Evolutionary conservation across 2,888 invertebrate species (phyloP).

Genomic region (Hydraecia micacea): DNA sequence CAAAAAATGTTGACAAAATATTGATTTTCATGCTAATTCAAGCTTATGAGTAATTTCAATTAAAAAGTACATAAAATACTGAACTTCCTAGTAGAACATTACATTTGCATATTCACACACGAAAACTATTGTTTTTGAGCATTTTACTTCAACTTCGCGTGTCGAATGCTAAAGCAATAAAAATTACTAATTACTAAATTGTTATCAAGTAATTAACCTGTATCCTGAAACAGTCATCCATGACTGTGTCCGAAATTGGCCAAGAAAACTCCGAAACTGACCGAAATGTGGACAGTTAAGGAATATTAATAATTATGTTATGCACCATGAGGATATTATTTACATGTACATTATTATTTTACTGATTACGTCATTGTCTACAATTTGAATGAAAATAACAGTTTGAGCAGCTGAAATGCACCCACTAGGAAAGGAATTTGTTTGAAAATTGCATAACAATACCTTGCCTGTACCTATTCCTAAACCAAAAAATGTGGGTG

Average conservation of each 20-base stretch:
- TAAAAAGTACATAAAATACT: slow-evolving; percentile 8
- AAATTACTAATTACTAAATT: slow-evolving; percentile 24
- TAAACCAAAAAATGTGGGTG: neutral
- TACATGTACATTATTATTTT: neutral
- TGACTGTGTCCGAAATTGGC: neutral
- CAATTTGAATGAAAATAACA: neutral
- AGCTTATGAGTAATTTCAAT: neutral
- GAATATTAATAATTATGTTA: neutral
- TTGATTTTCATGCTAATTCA: neutral
- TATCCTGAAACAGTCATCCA: slow-evolving; percentile 1
- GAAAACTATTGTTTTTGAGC: slow-evolving; percentile 31
- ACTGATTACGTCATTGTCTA: neutral
- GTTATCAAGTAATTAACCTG: slow-evolving; percentile 22
- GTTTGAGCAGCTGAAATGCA: neutral
- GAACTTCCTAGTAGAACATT: slow-evolving; percentile 2
- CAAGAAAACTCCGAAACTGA: too few relatives aligned
- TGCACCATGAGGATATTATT: too few relatives aligned
- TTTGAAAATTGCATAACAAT: neutral
- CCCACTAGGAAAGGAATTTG: neutral
- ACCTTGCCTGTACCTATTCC: neutral
- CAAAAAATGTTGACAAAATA: neutral
- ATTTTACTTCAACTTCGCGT: slow-evolving; percentile 32
- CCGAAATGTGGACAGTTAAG: neutral
- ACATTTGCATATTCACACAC: slow-evolving; percentile 45
- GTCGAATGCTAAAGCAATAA: slow-evolving; percentile 22